Evolutionary conservation across 35 echinoderm and acorn worm genomes (phyloP), one percentile per base, ranked within the genome.

Genomic region (Diadema setosum): DNA sequence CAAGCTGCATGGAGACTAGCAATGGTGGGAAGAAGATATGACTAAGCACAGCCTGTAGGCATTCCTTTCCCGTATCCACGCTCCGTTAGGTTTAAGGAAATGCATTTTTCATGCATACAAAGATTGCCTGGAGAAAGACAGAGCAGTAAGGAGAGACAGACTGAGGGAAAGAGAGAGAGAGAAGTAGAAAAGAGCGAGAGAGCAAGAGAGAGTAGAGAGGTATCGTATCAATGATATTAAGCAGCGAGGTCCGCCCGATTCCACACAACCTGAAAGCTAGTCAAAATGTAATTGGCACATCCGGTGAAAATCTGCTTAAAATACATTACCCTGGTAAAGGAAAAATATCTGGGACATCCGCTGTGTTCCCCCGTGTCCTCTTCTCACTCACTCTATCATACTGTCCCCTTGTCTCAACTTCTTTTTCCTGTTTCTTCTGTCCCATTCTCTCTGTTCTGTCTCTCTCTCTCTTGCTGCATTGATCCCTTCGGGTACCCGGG

Each of bases 211-310:
- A n/a, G n/a, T 63, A 63, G 58, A 26, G 21, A 63, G 58, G 30
- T 32, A 12, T 33, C 63, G 30, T 67, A 34, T 34, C 63, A 33
- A n/a, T 26, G 63, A 67, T 67, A 33, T 67, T 67, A 60, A 24
- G 17, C 57, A 67, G 63, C 25, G 18, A 12, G 30, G 63, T 67
- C 29, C 0, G 12, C 21, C 37, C 63, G 27, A 67, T 67, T 67
- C 21, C 63, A 16, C 37, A 34, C 27, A 67, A 67, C 27, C 63
- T 67, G 37, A 67, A 67, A 67, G 63, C 63, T 26, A 67, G 27
- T 33, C 37, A 67, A 67, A 67, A 67, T 67, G 63, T 67, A 67
- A 67, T 67, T 67, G 63, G 63, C 63, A 67, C 63, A 67, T 67
- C 63, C 26, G 63, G 63, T 34, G 37, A 67, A 26, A 67, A 67